Percentiles rank a stretch among this genome's conserved stretches.
These are phyloP conservation scores for Patiria miniata DNA, from an alignment of 35 echinoderm and acorn worm species.

Conservation along the genomic window DNA sequence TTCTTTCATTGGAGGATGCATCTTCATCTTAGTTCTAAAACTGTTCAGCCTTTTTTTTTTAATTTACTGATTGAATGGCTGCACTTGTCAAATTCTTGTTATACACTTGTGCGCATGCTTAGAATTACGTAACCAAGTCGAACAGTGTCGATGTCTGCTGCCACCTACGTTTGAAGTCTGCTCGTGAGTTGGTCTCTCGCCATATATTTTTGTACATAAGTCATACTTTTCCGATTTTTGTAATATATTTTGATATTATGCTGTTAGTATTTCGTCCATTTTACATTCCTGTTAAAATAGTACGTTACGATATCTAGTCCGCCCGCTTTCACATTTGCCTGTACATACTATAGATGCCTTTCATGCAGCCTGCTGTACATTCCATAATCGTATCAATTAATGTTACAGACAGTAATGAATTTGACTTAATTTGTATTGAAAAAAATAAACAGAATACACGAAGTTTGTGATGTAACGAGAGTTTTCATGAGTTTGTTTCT, in stretches of 20 bases:
- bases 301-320: conserved; percentile 10
- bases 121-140: too few species aligned
- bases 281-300: conserved; percentile 9
- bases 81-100: too few species aligned
- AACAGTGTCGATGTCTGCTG: too few species aligned
- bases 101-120: too few species aligned
- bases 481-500: too few species aligned
- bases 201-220: conserved; percentile 16
- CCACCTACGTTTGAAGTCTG: too few species aligned
- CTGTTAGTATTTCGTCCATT: conserved; percentile 21
- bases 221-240: background rate
- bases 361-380: conserved; percentile 12
- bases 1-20: too few species aligned
- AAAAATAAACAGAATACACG: background rate
- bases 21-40: too few species aligned
- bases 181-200: background rate
- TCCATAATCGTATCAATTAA: background rate
- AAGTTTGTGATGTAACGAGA: too few species aligned
- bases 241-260: conserved; percentile 23
- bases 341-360: conserved; percentile 7
- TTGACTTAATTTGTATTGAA: background rate
- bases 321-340: conserved; percentile 10
- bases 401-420: background rate
- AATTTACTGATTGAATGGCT: too few species aligned
- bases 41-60: too few species aligned